phyloP scores from a whole-genome alignment of 2,888 invertebrate species.

The Drosophila mayaguana region DNA sequence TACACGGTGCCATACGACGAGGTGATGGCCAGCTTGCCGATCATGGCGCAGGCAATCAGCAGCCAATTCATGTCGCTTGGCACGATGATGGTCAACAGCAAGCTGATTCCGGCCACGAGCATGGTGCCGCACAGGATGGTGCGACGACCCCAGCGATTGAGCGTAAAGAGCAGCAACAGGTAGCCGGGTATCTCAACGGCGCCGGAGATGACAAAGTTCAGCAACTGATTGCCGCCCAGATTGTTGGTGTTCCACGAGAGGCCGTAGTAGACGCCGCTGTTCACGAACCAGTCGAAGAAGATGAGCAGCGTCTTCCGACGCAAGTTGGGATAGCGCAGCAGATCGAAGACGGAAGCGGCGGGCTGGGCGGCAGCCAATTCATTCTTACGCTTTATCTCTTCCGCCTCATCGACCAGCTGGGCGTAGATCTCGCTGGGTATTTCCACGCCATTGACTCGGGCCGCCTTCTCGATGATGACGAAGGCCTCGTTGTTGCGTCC shows the following conservation, averaged over 20 bases:
- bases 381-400: slow-evolving; percentile 76
- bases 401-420: slow-evolving; percentile 86
- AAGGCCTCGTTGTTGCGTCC: slow-evolving; percentile 88
- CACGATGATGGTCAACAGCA: slow-evolving; percentile 87
- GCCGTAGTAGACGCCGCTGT: slow-evolving; percentile 92
- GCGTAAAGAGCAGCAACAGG: slow-evolving; percentile 87
- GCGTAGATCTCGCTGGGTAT: slow-evolving; percentile 87
- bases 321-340: slow-evolving; percentile 88
- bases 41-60: slow-evolving; percentile 88
- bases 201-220: slow-evolving; percentile 91
- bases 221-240: slow-evolving; percentile 90
- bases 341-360: slow-evolving; percentile 86
- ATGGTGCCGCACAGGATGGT: slow-evolving; percentile 89
- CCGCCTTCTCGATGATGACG: slow-evolving; percentile 87
- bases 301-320: slow-evolving; percentile 88
- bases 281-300: slow-evolving; percentile 92
- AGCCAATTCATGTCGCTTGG: slow-evolving; percentile 87
- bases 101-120: slow-evolving; percentile 88
- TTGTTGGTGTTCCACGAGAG: slow-evolving; percentile 91
- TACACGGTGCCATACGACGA: slow-evolving; percentile 91
- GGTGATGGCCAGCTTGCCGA: slow-evolving; percentile 90
- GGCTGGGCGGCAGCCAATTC: slow-evolving; percentile 75
- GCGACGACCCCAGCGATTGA: slow-evolving; percentile 91
- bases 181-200: slow-evolving; percentile 91
- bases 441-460: slow-evolving; percentile 88